Evolutionary conservation across 2,888 invertebrate species (phyloP), one percentile per base, ranked within the genome.

Genomic region (Merodon equestris): DNA sequence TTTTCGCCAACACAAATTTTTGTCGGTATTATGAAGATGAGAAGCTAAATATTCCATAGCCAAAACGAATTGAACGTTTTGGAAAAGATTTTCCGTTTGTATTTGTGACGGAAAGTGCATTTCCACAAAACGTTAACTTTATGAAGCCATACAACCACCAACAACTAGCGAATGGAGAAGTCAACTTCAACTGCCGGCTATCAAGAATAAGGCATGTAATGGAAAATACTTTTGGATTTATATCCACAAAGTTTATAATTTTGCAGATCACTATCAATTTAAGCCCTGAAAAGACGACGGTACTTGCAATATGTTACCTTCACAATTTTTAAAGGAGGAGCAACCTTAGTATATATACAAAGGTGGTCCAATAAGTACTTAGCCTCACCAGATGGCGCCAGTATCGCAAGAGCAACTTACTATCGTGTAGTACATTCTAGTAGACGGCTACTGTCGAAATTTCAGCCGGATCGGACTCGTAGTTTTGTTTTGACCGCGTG

Each of bases 181-280:
- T 48, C 51, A 36, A 36, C 13, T 74, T 18, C 19, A 60, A 74
- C 36, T 51, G 67, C 42, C 58, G 53, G 12, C 15, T 74, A 19
- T 66, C 60, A 13, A 17, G 67, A n/a, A 61, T 70, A 34, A 13
- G 81, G 58, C 40, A 44, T 38, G 51, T 56, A 27, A 61, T 68
- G 15, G 68, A 81, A 60, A 81, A 72, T 48, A 57, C 72, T 3
- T 82, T 81, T 45, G 72, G 68, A 19, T 84, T 85, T 34, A 66
- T 85, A 57, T 72, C 83, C 17, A 53, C 66, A 13, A 56, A 83
- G 64, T 85, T 85, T 76, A 45, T 83, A 64, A 67, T 84, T 66
- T 82, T 85, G 12, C 75, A 79, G 15, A 82, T 70, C 48, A 71
- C 64, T 45, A 83, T 84, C 19, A 68, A 19, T 17, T 38, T 64